Base-by-base conservation (phyloP, 2,888 invertebrate species). In the Troides aeacus region DNA sequence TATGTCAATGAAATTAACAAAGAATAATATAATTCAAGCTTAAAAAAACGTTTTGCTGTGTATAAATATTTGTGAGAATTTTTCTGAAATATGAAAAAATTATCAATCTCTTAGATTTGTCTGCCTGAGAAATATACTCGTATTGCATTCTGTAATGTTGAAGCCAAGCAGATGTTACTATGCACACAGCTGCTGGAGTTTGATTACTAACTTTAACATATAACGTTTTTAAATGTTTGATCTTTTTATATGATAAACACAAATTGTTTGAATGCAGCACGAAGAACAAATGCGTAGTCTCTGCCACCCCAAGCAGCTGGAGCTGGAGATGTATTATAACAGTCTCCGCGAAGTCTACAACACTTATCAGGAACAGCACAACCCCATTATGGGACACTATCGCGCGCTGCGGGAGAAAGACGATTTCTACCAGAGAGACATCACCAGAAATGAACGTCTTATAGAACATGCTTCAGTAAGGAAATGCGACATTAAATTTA, bases 381-480 rank as follows among this genome's bases (percentile, higher is more conserved):
- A 84, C 42, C 92, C 93, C 0, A 91, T 92, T 66, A 90, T 91
- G 86, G 85, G 79, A 2, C 90, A 91, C 72, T 92, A 88, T 75
- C 85, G 84, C 72, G 80, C 81, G 57, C 76, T 85, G 76, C 84
- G 83, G 71, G 93, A 86, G 82, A 94, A 89, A 75, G 93, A 87
- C 79, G 92, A 87, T 66, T 94, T 93, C 74, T 94, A 93, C 76
- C 92, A 93, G 61, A 83, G 93, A 50, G 93, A 94, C 68, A 89
- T 93, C 23, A 86, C 86, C 0, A 85, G 82, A 69, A 91, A 93
- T 57, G 90, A 89, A 66, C 70, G 79, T 21, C 84, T 80, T 69
- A 90, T 91, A 74, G 87, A 88, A 74, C 79, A 84, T 18, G 84
- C 87, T 58, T 79, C 85, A 73, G 91, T 92, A 80, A 79, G 53